Conservation (phyloP, 2,888 invertebrate species). For the Ceramica pisi region DNA sequence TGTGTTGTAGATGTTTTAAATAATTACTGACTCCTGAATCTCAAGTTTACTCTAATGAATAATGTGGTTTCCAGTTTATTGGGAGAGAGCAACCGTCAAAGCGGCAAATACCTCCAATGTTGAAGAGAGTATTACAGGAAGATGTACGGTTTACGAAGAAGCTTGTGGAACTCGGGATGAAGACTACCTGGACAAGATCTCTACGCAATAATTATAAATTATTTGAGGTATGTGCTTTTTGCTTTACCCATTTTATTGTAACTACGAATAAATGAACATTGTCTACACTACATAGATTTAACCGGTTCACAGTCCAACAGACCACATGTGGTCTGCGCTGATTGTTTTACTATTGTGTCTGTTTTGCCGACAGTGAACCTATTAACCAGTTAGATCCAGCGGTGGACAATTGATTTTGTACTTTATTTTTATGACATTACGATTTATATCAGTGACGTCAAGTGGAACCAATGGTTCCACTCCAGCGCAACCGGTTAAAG, state of each 20-base stretch:
- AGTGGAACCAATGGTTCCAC: too few relatives aligned
- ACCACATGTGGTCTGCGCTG: too few relatives aligned
- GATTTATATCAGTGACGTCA: too few relatives aligned
- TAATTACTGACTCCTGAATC: not conserved
- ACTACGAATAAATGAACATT: not conserved
- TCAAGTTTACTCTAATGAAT: not conserved
- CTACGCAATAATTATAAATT: slow-evolving; percentile 90
- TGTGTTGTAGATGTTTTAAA: too few relatives aligned
- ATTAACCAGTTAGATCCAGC: too few relatives aligned
- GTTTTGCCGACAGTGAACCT: too few relatives aligned
- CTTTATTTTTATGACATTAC: too few relatives aligned
- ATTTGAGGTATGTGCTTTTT: slow-evolving; percentile 85
- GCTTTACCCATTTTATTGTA: not conserved
- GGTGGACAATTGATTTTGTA: too few relatives aligned
- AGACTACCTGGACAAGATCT: slow-evolving; percentile 86
- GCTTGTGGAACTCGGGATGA: slow-evolving; percentile 87
- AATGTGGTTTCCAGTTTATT: slow-evolving; percentile 38
- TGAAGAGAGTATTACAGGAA: slow-evolving; percentile 86
- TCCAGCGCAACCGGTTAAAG: too few relatives aligned
- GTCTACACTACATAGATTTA: not conserved
- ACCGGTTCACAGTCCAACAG: too few relatives aligned
- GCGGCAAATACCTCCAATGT: slow-evolving; percentile 85
- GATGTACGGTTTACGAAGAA: slow-evolving; percentile 89
- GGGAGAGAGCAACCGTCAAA: slow-evolving; percentile 64
- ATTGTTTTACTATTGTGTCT: too few relatives aligned